Evolutionary conservation across 1,140 invertebrate genomes (phyloP).

Genomic region (Cyclargus thomasi): DNA sequence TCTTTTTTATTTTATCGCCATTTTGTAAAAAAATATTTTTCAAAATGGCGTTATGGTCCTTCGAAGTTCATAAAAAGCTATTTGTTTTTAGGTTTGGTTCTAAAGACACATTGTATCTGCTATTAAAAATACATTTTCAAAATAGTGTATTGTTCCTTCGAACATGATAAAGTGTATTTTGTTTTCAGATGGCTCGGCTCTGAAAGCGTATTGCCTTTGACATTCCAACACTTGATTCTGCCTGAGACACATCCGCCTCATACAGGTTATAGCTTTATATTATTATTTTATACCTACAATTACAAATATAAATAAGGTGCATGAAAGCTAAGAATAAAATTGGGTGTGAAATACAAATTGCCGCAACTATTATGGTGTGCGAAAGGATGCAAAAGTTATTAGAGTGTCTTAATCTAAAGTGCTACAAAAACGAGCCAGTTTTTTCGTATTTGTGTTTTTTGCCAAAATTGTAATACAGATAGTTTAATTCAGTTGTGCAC

Average conservation of each 20-base stretch:
- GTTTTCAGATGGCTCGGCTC: constrained; percentile 88
- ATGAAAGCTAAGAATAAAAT: too few relatives aligned
- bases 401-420: too few relatives aligned
- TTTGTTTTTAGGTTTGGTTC: constrained; percentile 84
- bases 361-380: too few relatives aligned
- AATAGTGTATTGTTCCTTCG: background rate
- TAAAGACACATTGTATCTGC: constrained; percentile 75
- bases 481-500: too few relatives aligned
- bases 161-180: background rate
- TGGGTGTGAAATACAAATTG: too few relatives aligned
- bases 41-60: background rate
- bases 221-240: constrained; percentile 92
- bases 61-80: too few relatives aligned
- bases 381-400: too few relatives aligned
- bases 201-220: constrained; percentile 83
- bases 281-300: background rate
- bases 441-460: too few relatives aligned
- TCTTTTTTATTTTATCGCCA: too few relatives aligned
- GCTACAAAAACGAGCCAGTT: too few relatives aligned
- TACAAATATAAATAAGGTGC: too few relatives aligned
- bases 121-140: background rate
- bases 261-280: constrained; percentile 83
- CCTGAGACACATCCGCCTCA: constrained; percentile 95
- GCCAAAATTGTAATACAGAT: too few relatives aligned
- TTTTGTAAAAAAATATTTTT: background rate